Evolutionary conservation across 53 echinoderm and acorn worm species (phyloP), one percentile per base, ranked within the genome.

Genomic region (Echinarachnius parma): DNA sequence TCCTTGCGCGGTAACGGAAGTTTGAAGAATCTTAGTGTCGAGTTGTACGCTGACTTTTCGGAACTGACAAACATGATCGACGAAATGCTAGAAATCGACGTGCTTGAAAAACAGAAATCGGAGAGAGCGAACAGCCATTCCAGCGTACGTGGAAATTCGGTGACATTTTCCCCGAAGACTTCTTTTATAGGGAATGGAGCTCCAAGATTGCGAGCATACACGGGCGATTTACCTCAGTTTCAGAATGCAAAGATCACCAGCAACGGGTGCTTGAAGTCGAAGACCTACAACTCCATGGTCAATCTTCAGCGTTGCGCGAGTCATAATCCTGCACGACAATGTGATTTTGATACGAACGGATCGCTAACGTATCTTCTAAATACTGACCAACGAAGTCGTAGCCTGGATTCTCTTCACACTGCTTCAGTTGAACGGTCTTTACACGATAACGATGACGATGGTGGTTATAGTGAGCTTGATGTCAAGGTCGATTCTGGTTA

Each of bases 141-240:
- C 5, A 23, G 23, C 22, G 22, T 10, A 24, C 23, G 2, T 1
- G 37, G 62, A 5, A 62, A 31, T 62, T 8, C 39, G n/a, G n/a
- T n/a, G n/a, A n/a, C n/a, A n/a, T n/a, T n/a, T n/a, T n/a, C n/a
- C n/a, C n/a, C n/a, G n/a, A n/a, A n/a, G n/a, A n/a, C n/a, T n/a
- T n/a, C n/a, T n/a, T n/a, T n/a, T n/a, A n/a, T n/a, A n/a, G n/a
- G n/a, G n/a, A n/a, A n/a, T n/a, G 26, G 11, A 37, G 62, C 22
- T 23, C 62, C 35, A 62, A 35, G 62, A 4, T 36, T 26, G 14
- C 35, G 62, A 62, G 62, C 62, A 37, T 2, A 62, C 25, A 62
- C 62, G 29, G 24, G 13, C 4, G 22, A 62, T 42, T 9, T 62
- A 24, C 26, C 62, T 37, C 62, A 15, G 3, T 14, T 15, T 36